Evolutionary conservation across 2,113 vertebrate species (phyloP).

Genomic region (Colinus virginianus): DNA sequence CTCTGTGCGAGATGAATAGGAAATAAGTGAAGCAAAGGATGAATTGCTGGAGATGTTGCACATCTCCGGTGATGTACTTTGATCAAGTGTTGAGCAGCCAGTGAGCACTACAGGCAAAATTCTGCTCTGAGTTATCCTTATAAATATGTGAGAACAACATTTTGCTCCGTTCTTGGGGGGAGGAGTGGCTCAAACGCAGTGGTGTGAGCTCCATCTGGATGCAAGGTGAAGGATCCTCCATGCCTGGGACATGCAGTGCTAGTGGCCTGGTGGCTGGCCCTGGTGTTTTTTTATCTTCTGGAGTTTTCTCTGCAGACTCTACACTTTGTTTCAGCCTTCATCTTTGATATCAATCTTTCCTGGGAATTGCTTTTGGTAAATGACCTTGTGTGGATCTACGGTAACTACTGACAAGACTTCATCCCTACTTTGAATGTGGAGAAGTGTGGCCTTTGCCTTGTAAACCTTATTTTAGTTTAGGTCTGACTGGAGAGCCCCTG

Average conservation of each 20-base stretch:
- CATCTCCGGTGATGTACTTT: not conserved
- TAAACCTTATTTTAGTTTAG: not conserved
- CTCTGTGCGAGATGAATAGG: constrained; percentile 1
- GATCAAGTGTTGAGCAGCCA: not conserved
- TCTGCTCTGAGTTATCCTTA: not conserved
- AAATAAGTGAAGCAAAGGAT: constrained; percentile 20
- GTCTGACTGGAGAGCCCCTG: not conserved
- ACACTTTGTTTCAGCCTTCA: not conserved
- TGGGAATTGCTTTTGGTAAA: not conserved
- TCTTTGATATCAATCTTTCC: not conserved
- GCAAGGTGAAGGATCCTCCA: not conserved
- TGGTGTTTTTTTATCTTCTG: not conserved
- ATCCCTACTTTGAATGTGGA: not conserved
- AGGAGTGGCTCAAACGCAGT: not conserved
- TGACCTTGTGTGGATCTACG: not conserved
- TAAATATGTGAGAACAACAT: not conserved
- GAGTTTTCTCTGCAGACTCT: not conserved
- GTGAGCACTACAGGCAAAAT: not conserved
- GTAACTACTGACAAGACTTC: not conserved
- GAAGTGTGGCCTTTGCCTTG: not conserved
- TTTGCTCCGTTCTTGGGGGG: not conserved
- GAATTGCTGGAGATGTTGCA: constrained; percentile 44
- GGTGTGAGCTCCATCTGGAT: not conserved
- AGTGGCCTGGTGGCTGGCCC: not conserved
- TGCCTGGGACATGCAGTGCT: not conserved